These are phyloP conservation scores for Tupiocoris notatus DNA, from an alignment of 2,888 invertebrate species.

Conservation along the genomic window DNA sequence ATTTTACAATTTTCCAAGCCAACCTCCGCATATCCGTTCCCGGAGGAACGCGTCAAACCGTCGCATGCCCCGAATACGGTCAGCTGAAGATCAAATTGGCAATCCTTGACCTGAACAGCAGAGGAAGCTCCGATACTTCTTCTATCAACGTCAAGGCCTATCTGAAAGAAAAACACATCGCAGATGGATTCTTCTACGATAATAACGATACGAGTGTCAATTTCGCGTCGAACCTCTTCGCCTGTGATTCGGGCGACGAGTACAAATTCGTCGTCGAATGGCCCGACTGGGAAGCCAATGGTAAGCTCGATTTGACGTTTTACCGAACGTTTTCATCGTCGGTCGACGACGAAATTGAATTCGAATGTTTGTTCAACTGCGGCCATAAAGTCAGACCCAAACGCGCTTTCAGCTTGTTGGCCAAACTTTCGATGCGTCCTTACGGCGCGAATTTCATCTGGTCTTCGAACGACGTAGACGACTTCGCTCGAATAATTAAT, in stretches of 20 bases:
- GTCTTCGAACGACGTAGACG: not conserved
- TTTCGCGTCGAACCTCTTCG: not conserved
- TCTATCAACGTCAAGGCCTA: not conserved
- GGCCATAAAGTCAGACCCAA: not conserved
- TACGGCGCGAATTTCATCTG: not conserved
- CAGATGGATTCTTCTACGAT: not conserved
- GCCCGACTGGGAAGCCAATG: not conserved
- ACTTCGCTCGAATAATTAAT: not conserved
- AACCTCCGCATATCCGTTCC: not conserved
- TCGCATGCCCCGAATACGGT: not conserved
- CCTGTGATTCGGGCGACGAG: not conserved
- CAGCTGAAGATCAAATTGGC: not conserved
- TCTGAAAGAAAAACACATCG: not conserved
- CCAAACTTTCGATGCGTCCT: too few species aligned
- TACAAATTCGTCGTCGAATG: not conserved
- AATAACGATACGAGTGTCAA: not conserved
- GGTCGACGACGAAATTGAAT: not conserved
- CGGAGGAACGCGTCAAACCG: not conserved
- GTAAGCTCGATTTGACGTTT: not conserved
- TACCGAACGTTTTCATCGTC: not conserved
- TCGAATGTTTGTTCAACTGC: not conserved
- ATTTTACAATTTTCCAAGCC: not conserved
- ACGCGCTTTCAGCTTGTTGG: not conserved
- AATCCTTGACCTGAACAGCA: not conserved
- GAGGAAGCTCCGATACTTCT: not conserved